These are phyloP conservation scores for Vipera latastei DNA, from an alignment of 2,797 vertebrate species.

Conservation along the genomic window DNA sequence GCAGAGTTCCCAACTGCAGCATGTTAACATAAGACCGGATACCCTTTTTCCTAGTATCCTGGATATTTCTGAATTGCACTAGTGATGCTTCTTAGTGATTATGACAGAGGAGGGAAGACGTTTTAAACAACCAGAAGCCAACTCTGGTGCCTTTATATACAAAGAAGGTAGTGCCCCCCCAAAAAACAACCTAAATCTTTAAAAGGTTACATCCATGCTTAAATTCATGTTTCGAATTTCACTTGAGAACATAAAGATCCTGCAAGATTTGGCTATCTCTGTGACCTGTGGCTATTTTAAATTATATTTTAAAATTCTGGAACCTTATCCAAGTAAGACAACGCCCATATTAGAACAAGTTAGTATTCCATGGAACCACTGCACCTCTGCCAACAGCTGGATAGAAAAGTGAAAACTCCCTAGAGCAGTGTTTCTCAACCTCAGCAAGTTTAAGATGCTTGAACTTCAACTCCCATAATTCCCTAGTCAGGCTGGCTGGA, in stretches of 20 bases:
- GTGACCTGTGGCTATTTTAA: not conserved
- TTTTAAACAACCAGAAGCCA: not conserved
- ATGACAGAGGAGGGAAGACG: not conserved
- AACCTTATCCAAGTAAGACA: not conserved
- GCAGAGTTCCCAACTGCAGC: not conserved
- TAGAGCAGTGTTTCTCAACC: too few species aligned
- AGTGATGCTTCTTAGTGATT: not conserved
- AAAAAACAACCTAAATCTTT: not conserved
- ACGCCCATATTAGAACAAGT: not conserved
- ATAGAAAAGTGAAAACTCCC: not conserved
- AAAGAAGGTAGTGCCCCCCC: not conserved
- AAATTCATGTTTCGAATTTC: not conserved
- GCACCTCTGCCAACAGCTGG: not conserved
- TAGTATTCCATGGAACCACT: not conserved
- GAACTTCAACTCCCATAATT: too few species aligned
- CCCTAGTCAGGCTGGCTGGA: too few species aligned
- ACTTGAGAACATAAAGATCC: not conserved
- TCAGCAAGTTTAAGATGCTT: too few species aligned
- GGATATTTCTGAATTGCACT: not conserved
- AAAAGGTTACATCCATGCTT: not conserved
- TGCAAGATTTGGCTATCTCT: not conserved
- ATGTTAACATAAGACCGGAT: not conserved
- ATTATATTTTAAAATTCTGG: not conserved
- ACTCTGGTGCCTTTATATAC: not conserved
- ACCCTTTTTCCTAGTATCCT: not conserved